Percentiles rank a stretch among this genome's conserved stretches.
Conservation (phyloP, 2,113 vertebrate genomes). For the Antigone vipio region DNA sequence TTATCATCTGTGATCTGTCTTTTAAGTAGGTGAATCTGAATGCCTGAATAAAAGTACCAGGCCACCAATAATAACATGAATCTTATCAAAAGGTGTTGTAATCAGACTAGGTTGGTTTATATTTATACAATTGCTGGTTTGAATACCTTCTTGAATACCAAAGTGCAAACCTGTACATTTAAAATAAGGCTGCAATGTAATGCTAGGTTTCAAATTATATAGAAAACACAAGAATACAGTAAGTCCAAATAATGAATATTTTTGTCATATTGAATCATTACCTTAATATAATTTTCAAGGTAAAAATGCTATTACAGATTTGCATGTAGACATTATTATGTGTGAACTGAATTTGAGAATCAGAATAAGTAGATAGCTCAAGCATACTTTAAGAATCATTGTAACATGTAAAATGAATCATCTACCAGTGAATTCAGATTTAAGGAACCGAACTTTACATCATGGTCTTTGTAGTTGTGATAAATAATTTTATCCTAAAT, state of each 20-base stretch:
- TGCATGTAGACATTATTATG: not conserved
- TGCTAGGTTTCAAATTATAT: not conserved
- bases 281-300: not conserved
- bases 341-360: not conserved
- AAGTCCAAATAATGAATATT: not conserved
- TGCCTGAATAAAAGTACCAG: not conserved
- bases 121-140: accelerated
- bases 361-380: not conserved
- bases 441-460: not conserved
- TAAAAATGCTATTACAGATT: not conserved
- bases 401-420: not conserved
- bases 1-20: not conserved
- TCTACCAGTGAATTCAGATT: not conserved
- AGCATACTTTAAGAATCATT: not conserved
- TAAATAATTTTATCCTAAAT: not conserved
- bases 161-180: not conserved
- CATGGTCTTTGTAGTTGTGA: not conserved
- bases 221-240: not conserved
- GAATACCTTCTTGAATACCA: not conserved
- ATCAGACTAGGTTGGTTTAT: not conserved
- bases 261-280: not conserved
- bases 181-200: not conserved
- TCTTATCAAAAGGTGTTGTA: not conserved
- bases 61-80: not conserved
- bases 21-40: not conserved